Conservation (phyloP, 2,888 invertebrate species). For the Hirtodrosophila confusa region DNA sequence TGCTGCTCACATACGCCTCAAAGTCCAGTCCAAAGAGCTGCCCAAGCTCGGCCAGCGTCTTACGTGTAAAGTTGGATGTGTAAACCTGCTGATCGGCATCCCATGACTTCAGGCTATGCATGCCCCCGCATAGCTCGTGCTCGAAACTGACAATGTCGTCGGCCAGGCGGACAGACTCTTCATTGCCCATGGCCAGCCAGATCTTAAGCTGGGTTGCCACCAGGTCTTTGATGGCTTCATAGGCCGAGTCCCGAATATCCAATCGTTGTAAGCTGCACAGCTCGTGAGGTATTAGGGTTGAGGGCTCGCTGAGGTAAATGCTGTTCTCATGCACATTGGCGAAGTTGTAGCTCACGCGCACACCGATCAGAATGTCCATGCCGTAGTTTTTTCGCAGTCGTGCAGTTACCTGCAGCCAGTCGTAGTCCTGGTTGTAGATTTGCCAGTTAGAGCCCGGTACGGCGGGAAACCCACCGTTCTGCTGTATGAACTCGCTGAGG, state of each 20-base stretch:
- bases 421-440: conserved; percentile 70
- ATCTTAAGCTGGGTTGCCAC: conserved; percentile 72
- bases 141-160: conserved; percentile 78
- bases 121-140: conserved; percentile 71
- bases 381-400: conserved; percentile 68
- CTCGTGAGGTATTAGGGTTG: conserved; percentile 70
- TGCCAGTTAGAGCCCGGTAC: conserved; percentile 79
- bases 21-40: conserved; percentile 68
- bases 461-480: conserved; percentile 81
- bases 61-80: conserved; percentile 61
- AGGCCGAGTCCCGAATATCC: conserved; percentile 59
- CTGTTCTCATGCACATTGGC: conserved; percentile 74
- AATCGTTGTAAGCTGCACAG: conserved; percentile 66
- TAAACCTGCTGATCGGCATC: conserved; percentile 46
- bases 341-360: conserved; percentile 76
- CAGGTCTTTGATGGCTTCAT: conserved; percentile 57
- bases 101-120: conserved; percentile 50
- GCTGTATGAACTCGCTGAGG: conserved; percentile 73
- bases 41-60: conserved; percentile 63
- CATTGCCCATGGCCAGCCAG: conserved; percentile 75
- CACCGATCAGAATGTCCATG: conserved; percentile 80
- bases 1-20: conserved; percentile 67
- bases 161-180: conserved; percentile 69
- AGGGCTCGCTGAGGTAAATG: conserved; percentile 76
- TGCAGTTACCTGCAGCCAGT: conserved; percentile 76